Evolutionary conservation across 2,113 vertebrate species (phyloP), one percentile per base, ranked within the genome.

Genomic region (Gorsachius goisagi): DNA sequence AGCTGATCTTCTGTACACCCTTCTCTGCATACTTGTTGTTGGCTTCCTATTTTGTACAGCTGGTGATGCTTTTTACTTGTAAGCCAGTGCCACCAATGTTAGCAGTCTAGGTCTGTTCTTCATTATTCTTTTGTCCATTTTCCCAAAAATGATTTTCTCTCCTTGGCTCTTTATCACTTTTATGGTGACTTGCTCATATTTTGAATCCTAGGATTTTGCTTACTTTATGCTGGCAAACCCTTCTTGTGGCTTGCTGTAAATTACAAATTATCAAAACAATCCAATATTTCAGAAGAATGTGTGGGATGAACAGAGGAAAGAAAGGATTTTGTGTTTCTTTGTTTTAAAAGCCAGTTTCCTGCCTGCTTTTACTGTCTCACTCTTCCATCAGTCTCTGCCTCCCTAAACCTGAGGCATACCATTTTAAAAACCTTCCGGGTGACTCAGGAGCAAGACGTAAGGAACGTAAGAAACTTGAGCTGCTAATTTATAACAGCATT

Each of bases 281-380:
- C 50, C 52, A 85, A 53, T 89, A 88, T 94, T 94, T 94, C 76
- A 91, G 87, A 95, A 94, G 84, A 92, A 11, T 35, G 35, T 41
- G 66, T 69, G 74, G 71, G 80, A 55, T 66, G 68, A 89, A n/a
- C 27, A 84, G 60, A 89, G 41, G 41, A 45, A 47, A 80, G 22
- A 68, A 85, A 90, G 39, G 26, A 35, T 62, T 79, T 74, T 44
- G 9, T 58, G 30, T 67, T 50, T 76, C 56, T 72, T 91, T 88
- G 19, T 53, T 93, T 95, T 37, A 52, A 82, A 89, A 72, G 35
- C 32, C 52, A 18, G 19, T 18, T 69, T 82, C 62, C 66, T 88
- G 58, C 7, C 58, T 76, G n/a, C 45, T 89, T 88, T 81, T 41
- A 20, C 33, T 82, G 62, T 66, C 69, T 76, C 30, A 13, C 12